Percentiles rank a stretch among this genome's conserved stretches.
phyloP scores from a whole-genome alignment of 2,888 invertebrate species.

The Andrena bicolor region DNA sequence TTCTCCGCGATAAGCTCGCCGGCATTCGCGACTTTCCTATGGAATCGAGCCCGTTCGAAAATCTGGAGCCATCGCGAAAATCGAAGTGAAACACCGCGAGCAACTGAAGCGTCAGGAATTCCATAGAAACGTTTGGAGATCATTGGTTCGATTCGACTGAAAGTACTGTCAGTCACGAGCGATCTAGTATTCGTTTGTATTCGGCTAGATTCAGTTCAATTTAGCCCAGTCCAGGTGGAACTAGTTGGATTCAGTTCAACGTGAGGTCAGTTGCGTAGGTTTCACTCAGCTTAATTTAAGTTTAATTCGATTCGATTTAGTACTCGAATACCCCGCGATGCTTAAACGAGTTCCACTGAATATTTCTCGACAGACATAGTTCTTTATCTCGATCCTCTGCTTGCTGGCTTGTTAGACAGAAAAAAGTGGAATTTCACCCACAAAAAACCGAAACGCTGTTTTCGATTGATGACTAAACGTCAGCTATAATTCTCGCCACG shows the following conservation, averaged over 20 bases:
- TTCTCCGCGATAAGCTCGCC: conserved; percentile 13
- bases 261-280: not conserved
- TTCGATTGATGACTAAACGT: not conserved
- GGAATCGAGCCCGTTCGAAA: not conserved
- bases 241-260: not conserved
- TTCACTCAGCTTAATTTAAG: not conserved
- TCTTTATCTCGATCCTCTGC: too few species aligned
- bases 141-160: not conserved
- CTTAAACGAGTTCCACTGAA: too few species aligned
- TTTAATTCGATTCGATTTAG: not conserved
- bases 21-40: not conserved
- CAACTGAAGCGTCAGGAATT: not conserved
- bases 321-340: not conserved
- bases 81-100: not conserved
- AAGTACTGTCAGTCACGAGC: not conserved
- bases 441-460: not conserved
- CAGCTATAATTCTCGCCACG: conserved; percentile 4
- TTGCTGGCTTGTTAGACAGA: not conserved
- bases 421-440: not conserved
- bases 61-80: not conserved
- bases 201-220: not conserved
- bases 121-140: not conserved
- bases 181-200: not conserved
- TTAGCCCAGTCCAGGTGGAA: not conserved
- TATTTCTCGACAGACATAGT: too few species aligned